phyloP scores from a whole-genome alignment of 2,113 vertebrate genomes.

The Poecilia latipinna region DNA sequence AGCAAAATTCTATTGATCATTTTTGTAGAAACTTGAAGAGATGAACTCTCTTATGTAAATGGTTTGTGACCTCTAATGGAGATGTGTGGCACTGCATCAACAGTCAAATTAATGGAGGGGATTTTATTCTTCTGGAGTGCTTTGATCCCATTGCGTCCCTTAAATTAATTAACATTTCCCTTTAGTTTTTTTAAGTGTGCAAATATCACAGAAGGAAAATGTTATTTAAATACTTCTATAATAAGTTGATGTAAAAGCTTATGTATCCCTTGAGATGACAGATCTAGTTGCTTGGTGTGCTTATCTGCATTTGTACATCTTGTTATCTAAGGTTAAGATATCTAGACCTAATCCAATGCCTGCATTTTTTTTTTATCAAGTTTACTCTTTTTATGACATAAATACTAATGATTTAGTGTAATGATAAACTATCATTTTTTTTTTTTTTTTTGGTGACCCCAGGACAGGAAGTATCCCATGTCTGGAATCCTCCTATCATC shows the following conservation, averaged over 20 bases:
- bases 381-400: no score
- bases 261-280: neutral
- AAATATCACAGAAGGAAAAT: neutral
- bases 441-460: neutral
- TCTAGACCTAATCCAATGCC: no score
- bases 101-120: neutral
- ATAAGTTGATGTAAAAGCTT: neutral
- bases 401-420: neutral
- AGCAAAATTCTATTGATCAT: neutral
- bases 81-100: slow-evolving; percentile 10
- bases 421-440: neutral
- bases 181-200: neutral
- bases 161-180: neutral
- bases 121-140: neutral
- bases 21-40: neutral
- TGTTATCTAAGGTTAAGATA: no score
- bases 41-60: neutral
- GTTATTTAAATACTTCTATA: neutral
- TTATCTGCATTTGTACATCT: neutral
- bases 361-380: no score
- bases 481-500: neutral
- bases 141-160: neutral
- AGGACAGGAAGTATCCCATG: neutral
- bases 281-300: neutral
- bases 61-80: neutral